These are phyloP conservation scores for Spinus olivaceus DNA, from an alignment of 2,797 vertebrate genomes.

Conservation along the genomic window DNA sequence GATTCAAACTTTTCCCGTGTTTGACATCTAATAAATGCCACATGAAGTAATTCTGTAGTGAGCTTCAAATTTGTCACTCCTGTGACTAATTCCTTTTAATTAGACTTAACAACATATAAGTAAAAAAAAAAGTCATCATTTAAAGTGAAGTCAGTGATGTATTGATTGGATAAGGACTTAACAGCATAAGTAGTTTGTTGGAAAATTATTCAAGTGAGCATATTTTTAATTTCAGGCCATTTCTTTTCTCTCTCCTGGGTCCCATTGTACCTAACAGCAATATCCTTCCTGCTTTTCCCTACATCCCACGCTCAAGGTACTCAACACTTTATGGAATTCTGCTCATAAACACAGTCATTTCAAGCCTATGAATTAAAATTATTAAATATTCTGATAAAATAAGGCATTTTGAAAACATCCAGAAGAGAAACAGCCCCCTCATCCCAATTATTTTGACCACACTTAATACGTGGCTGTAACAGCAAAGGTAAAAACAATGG, in stretches of 20 bases:
- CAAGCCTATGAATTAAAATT: not conserved
- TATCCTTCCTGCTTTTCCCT: not conserved
- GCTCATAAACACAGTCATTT: not conserved
- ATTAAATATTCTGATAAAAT: not conserved
- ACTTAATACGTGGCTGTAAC: fast-evolving
- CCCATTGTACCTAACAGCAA: not conserved
- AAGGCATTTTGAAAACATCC: not conserved
- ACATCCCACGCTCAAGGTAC: not conserved
- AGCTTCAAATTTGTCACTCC: conserved; percentile 26
- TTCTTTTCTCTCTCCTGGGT: not conserved
- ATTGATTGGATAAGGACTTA: conserved; percentile 18
- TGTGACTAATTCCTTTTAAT: conserved; percentile 52
- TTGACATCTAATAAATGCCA: conserved; percentile 26
- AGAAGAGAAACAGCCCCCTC: not conserved
- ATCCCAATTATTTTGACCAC: not conserved
- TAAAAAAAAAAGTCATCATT: not conserved
- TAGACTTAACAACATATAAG: not conserved
- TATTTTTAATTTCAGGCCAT: not conserved
- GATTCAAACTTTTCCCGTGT: not conserved
- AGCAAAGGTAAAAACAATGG: not conserved
- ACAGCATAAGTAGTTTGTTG: not conserved
- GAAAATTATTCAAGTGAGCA: not conserved
- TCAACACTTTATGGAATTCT: not conserved
- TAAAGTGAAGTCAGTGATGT: not conserved
- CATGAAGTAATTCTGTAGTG: not conserved